A percentile compares a stretch with the other conserved stretches of the same genome.
phyloP scores from a whole-genome alignment of 2,888 invertebrate species.

The Drosophila mimica region DNA sequence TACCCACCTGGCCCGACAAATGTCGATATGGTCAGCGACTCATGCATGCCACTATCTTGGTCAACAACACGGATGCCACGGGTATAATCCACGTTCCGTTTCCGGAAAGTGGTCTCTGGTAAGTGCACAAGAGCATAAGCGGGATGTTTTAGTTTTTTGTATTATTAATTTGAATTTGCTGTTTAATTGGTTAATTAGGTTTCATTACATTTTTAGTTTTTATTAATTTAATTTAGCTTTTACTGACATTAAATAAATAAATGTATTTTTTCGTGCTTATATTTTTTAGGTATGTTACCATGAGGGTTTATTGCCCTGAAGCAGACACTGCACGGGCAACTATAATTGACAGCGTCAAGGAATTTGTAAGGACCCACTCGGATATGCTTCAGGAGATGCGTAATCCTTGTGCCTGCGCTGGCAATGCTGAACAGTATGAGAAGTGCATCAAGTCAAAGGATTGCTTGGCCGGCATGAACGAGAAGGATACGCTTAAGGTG shows the following conservation, averaged over 20 bases:
- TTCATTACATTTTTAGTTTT: background rate
- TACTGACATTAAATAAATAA: background rate
- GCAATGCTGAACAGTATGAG: conserved; percentile 62
- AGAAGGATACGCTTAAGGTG: conserved; percentile 81
- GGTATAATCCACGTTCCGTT: conserved; percentile 90
- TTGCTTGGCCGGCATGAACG: conserved; percentile 86
- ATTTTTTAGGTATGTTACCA: conserved; percentile 86
- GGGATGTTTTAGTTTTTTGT: background rate
- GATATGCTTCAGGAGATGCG: conserved; percentile 76
- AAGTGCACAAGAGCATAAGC: conserved; percentile 9
- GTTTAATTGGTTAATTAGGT: background rate
- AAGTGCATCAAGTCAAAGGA: conserved; percentile 80
- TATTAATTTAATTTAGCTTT: background rate
- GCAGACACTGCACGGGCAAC: conserved; percentile 84
- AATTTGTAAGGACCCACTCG: conserved; percentile 82
- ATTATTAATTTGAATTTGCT: background rate
- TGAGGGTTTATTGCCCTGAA: conserved; percentile 89
- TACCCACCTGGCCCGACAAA: conserved; percentile 88
- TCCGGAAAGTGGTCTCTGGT: conserved; percentile 94
- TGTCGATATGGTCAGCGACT: conserved; percentile 87
- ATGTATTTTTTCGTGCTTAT: too few species aligned
- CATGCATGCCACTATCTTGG: conserved; percentile 87
- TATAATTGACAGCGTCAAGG: conserved; percentile 84
- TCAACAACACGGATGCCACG: conserved; percentile 89
- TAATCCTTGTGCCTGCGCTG: conserved; percentile 81